Evolutionary conservation across 30 jellyfish, hydroid and myxozoan genomes (phyloP), one percentile per base, ranked within the genome.

Genomic region (Aurelia coerulea): DNA sequence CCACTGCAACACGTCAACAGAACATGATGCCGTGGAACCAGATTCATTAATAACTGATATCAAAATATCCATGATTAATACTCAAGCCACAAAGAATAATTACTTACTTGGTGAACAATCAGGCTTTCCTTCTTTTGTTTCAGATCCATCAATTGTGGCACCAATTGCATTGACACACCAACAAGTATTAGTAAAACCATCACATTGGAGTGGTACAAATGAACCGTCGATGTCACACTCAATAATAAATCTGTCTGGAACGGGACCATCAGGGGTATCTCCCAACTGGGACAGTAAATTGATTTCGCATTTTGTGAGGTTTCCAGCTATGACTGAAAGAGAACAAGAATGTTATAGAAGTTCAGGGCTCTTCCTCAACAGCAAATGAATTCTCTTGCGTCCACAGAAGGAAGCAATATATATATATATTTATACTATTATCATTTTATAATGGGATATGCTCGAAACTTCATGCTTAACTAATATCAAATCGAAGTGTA

Each of bases 171-270:
- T 77, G 14, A 89, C 97, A 68, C 97, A 89, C 88, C 86, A 89
- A 51, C 97, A 89, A 31, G 42, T 66, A 52, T 54, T 65, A 32
- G 56, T 9, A 71, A 82, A 82, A 17, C 91, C 98, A 71, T 84
- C 82, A 39, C 98, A 91, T 65, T 91, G 98, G 17, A 17, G 54
- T 51, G 63, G 73, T 15, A 53, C 62, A 69, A 73, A 91, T 33
- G 77, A 34, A 19, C 98, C 98, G 70, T 84, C 92, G 8, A 76
- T 62, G 49, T 91, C 83, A 70, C 98, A 91, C 50, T 85, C 70
- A 62, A 84, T 83, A 49, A 18, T n/a, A 72, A 68, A 85, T 1
- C 78, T 64, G 66, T 82, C 96, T 3, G 51, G 90, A 41, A 41
- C 50, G 5, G 66, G 60, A 19, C 42, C 68, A 6, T 51, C 17